Base-by-base conservation (phyloP, 2,113 vertebrate genomes). In the Nestor notabilis region DNA sequence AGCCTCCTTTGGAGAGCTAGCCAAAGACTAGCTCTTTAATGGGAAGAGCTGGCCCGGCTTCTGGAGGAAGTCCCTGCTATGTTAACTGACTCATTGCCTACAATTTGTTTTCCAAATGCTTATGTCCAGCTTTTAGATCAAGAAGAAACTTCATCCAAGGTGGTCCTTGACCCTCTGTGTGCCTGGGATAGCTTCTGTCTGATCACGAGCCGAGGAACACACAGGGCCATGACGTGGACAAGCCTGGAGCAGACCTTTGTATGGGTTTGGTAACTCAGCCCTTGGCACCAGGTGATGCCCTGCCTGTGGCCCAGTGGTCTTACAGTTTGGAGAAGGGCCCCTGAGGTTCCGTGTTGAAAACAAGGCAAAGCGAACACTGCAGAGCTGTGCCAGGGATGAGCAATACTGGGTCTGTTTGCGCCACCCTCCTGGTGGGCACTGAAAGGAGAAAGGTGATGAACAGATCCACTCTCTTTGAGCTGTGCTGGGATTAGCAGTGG, bases 1-100 rank as follows among this genome's bases (percentile, higher is more conserved):
- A 79, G 94, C 56, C 84, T 97, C 96, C 90, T 74, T 69, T 75
- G 92, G 95, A 93, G 87, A 75, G 89, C 52, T 80, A 83, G 87
- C 60, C 81, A 89, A 90, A 56, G 93, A 75, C 89, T 46, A 77
- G 85, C 41, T 85, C 69, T 64, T 90, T 37, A 31, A 47, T 72
- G 94, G 84, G 50, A 69, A 55, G 90, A 69, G 72, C 82, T 60
- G 90, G 68, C n/a, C 93, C 87, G 72, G 20, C 55, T 84, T 72
- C 88, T 91, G 87, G 28, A 95, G 85, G 18, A 94, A 82, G 52
- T 77, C 66, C 24, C 55, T 65, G 56, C 37, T 91, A 1, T 47
- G 47, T 77, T 19, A 35, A 41, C 83, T 68, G 68, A 81, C 55
- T 93, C 60, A 58, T 11, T 87, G 82, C 4, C 8, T 64, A 27